Evolutionary conservation across 2,113 vertebrate species (phyloP).

Genomic region (Callionymus lyra): DNA sequence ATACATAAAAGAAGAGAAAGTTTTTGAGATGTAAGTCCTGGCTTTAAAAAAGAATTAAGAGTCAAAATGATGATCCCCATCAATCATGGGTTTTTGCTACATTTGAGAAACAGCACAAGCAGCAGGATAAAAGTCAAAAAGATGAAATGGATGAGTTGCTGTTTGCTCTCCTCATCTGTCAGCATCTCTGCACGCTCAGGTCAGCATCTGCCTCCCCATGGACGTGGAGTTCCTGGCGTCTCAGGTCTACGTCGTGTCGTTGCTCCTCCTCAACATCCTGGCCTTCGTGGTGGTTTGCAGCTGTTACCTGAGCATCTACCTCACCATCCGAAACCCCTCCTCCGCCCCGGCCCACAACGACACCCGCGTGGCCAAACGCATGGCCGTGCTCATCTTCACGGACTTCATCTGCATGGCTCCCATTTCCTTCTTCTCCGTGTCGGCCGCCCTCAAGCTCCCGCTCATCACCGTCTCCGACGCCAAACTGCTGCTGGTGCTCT

Average conservation of each 20-base stretch:
- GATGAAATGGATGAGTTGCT: no score
- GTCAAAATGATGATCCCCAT: no score
- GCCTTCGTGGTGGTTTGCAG: constrained; percentile 83
- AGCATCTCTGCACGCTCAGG: constrained; percentile 15
- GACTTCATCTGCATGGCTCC: constrained; percentile 96
- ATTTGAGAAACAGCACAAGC: no score
- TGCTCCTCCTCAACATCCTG: constrained; percentile 82
- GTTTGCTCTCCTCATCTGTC: no score
- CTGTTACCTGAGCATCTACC: constrained; percentile 89
- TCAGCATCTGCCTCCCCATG: constrained; percentile 95
- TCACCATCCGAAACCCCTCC: constrained; percentile 80
- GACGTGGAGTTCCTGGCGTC: constrained; percentile 76
- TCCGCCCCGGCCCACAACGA: constrained; percentile 77
- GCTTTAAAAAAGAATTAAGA: no score
- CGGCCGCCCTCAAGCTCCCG: constrained; percentile 84
- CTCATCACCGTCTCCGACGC: constrained; percentile 89
- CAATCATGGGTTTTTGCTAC: no score
- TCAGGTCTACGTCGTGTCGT: constrained; percentile 78
- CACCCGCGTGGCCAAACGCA: constrained; percentile 84
- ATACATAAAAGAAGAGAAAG: no score
- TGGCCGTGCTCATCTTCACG: constrained; percentile 93
- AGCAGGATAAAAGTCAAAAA: no score
- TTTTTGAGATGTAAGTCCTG: no score
- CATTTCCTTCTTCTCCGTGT: constrained; percentile 96
- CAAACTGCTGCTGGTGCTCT: constrained; percentile 90